Evolutionary conservation across 2,797 vertebrate genomes (phyloP), one percentile per base, ranked within the genome.

Genomic region (Protonibea diacanthus): DNA sequence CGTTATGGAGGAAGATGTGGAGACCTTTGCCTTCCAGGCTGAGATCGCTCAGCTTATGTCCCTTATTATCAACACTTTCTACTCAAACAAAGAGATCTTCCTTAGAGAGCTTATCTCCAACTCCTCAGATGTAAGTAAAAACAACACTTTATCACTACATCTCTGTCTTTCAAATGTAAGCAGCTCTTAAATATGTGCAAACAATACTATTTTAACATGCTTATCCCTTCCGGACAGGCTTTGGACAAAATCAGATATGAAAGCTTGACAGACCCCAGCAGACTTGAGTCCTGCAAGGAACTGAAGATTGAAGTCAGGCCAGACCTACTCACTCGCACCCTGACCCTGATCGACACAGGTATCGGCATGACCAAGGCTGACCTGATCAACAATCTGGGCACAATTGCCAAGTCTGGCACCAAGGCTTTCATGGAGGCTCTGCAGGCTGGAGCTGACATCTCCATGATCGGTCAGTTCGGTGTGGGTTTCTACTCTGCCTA

Each of bases 401-500:
- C 93, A 47, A 95, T 95, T 1, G 94, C 90, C 48, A 96, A 94
- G 80, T 95, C 94, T 12, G 96, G 94, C 67, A 96, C 94, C 27
- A 92, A 95, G 83, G 93, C 93, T 29, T 95, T 95, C 82, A 93
- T 92, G 93, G 95, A 96, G 92, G 95, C 87, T 38, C 85, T 94
- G 74, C 95, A 96, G 85, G 96, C 96, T 60, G 87, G 78, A 83
- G 95, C 93, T 3, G 95, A 95, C 84, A 94, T 96, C 85, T 96
- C 95, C 51, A 95, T 95, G 94, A 95, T 91, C 2, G 94, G 93
- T 6, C 95, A 95, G 70, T 96, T 96, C 15, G 94, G 93, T 59
- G 93, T 96, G 59, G 95, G 95, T 76, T 96, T 94, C 89, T 96
- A 96, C 88, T 96, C 95, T 0, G 94, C 95, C 33, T 95, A 95